Evolutionary conservation across 1,140 invertebrate genomes (phyloP).

Genomic region (Drosophila ambigua): DNA sequence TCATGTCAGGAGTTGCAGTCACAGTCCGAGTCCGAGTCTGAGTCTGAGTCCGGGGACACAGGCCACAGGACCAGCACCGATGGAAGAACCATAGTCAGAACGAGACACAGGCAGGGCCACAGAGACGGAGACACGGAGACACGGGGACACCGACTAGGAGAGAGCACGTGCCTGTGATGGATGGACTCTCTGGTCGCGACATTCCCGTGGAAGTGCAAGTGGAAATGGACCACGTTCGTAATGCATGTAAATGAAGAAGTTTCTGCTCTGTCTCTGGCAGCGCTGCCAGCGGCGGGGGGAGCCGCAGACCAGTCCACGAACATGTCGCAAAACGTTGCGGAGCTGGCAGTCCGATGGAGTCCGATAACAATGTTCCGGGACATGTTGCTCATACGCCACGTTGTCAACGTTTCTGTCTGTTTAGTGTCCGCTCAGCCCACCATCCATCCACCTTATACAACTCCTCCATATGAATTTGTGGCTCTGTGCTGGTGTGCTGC

Average conservation of each 20-base stretch:
- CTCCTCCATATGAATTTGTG: conserved; percentile 7
- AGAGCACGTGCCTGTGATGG: conserved; percentile 66
- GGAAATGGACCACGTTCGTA: conserved; percentile 59
- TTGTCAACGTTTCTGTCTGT: conserved; percentile 58
- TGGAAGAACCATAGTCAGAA: neutral
- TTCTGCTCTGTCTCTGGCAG: conserved; percentile 21
- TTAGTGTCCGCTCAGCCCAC: conserved; percentile 54
- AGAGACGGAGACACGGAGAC: too few relatives aligned
- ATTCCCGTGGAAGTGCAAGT: conserved; percentile 39
- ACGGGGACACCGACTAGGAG: neutral
- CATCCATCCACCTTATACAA: neutral
- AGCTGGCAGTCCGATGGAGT: conserved; percentile 4
- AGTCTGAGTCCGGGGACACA: neutral
- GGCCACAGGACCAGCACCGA: neutral
- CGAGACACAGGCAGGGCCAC: neutral
- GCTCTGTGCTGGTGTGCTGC: conserved; percentile 11
- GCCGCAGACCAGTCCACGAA: too few relatives aligned
- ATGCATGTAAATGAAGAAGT: conserved; percentile 79
- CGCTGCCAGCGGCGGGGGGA: conserved; percentile 6
- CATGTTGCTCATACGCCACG: conserved; percentile 60
- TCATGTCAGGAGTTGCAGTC: too few relatives aligned
- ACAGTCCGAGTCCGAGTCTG: neutral
- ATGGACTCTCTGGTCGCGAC: conserved; percentile 55
- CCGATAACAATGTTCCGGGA: conserved; percentile 45
- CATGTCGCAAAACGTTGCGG: neutral